phyloP scores from a whole-genome alignment of 2,797 vertebrate species.

The Tenualosa ilisha region DNA sequence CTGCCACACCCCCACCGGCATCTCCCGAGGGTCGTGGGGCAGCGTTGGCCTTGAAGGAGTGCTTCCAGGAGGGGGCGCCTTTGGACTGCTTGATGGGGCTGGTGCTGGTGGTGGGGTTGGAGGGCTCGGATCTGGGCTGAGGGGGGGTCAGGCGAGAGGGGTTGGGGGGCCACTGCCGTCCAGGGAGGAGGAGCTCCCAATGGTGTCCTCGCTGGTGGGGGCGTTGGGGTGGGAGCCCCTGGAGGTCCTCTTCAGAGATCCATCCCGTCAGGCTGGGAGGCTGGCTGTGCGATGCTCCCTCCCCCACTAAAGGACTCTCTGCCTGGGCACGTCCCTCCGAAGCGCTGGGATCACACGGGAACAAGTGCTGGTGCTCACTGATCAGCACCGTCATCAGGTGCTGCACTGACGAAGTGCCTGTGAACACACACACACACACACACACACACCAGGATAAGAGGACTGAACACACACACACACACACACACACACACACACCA shows the following conservation, averaged over 20 bases:
- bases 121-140: conserved; percentile 49
- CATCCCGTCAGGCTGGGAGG: conserved; percentile 79
- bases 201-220: conserved; percentile 60
- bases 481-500: no score
- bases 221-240: conserved; percentile 58
- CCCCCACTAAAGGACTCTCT: conserved; percentile 33
- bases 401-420: conserved; percentile 92
- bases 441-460: no score
- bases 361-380: conserved; percentile 84
- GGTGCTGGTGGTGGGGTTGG: conserved; percentile 52
- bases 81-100: conserved; percentile 84
- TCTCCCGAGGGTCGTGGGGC: conserved; percentile 66
- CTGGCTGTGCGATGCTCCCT: conserved; percentile 67
- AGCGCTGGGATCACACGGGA: conserved; percentile 72
- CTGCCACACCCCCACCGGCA: no score
- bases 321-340: conserved; percentile 27
- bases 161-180: conserved; percentile 74
- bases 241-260: conserved; percentile 83
- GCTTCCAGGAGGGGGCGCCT: conserved; percentile 83
- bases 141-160: no score
- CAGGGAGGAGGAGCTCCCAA: conserved; percentile 72
- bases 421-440: conserved; percentile 24
- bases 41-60: conserved; percentile 81
- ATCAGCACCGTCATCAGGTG: conserved; percentile 93
- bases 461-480: neutral